Evolutionary conservation across 2,797 vertebrate species (phyloP), one percentile per base, ranked within the genome.

Genomic region (Protosalanx chinensis): DNA sequence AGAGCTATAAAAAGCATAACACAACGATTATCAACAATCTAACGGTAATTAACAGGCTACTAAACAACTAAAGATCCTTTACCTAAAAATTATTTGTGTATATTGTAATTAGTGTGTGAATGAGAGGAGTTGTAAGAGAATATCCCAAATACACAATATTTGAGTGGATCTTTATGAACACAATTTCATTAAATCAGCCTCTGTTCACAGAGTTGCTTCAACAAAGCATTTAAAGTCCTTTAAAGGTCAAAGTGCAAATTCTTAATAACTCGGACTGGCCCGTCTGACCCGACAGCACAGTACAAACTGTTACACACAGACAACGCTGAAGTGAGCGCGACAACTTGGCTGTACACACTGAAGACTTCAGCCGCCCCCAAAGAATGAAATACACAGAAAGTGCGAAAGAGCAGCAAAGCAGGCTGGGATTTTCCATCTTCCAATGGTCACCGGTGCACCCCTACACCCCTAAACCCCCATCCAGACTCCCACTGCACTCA

Each of bases 261-360:
- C 33, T 69, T 56, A 63, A 66, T 68, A 68, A 76, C 86, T 87
- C 85, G 77, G 81, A 80, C 75, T 49, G 78, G 59, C 78, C n/a
- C 5, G 1, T 76, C 51, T 58, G 72, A 53, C 64, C 70, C 81
- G 64, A 82, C 72, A 67, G 51, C 64, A 67, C 70, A 69, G 78
- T 27, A 27, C 70, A 79, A 72, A 76, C n/a, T 41, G 74, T 64
- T 69, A 64, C 69, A 81, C 77, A 82, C 72, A 79, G 65, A 75
- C 35, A 13, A 77, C 71, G 75, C 20, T 66, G 58, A 71, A 65
- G 70, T 62, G 72, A 76, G 32, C 6, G 49, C 46, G 35, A 64
- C 29, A 57, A 59, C 59, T 65, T 35, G 41, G 46, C 68, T 29
- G 53, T 56, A 74, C 59, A 65, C 61, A 63, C 61, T 59, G 20